phyloP scores from a whole-genome alignment of 2,888 invertebrate genomes.

The Ornithoptera alexandrae region DNA sequence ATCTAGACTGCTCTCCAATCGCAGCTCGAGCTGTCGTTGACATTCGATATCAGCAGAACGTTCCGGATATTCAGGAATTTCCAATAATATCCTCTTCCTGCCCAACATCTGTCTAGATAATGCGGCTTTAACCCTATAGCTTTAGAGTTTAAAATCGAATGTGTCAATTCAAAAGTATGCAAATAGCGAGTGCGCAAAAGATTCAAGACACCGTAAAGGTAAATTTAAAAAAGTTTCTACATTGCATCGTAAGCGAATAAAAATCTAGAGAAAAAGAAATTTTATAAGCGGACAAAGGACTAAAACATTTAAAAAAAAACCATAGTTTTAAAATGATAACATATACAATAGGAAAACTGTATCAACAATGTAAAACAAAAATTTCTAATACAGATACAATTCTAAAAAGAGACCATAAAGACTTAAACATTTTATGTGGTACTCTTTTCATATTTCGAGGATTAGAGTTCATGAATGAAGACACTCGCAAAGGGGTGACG shows the following conservation, averaged over 20 bases:
- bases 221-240: conserved; percentile 69
- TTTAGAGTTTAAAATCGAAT: conserved; percentile 40
- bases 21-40: conserved; percentile 61
- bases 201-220: conserved; percentile 64
- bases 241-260: conserved; percentile 39
- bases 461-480: conserved; percentile 27
- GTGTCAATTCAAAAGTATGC: conserved; percentile 29
- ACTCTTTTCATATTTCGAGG: conserved; percentile 12
- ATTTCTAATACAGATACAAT: background rate
- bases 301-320: background rate
- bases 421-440: conserved; percentile 9
- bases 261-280: background rate
- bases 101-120: conserved; percentile 32
- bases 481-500: conserved; percentile 41
- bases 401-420: background rate
- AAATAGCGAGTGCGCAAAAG: conserved; percentile 46
- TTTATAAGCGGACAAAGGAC: background rate
- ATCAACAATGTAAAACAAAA: too few species aligned
- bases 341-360: too few species aligned
- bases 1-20: conserved; percentile 61
- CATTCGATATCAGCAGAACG: conserved; percentile 64
- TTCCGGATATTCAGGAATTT: conserved; percentile 72
- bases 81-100: conserved; percentile 61
- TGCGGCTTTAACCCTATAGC: conserved; percentile 26
- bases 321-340: background rate